Base-by-base conservation (phyloP, 2,888 invertebrate genomes). In the Acholoe squamosa region DNA sequence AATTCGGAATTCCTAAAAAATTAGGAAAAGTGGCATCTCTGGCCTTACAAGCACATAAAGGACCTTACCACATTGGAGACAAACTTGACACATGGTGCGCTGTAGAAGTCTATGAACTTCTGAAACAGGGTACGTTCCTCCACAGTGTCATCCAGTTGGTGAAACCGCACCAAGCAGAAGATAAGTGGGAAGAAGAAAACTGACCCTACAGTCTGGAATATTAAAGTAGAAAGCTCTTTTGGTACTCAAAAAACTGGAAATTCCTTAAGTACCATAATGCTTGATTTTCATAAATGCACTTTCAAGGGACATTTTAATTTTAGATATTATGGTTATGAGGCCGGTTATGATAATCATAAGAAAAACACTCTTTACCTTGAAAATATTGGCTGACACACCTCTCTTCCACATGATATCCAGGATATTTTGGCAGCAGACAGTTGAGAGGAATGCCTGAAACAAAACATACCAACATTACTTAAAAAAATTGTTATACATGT, bases 51-150 rank as follows among this genome's bases (percentile, higher is more conserved):
- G 10, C 5, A 43, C 10, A 43, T 43, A 43, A 14, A 14, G 61
- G 16, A 28, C 92, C 94, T 93, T 91, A 95, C 95, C 91, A 94
- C 92, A 91, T 94, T 93, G 89, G 93, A 92, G 31, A 94, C 92
- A 93, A 96, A 96, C 92, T 96, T 96, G 52, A 94, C 94, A 76
- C 95, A 93, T 0, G 96, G 96, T 43, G 95, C 94, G 33, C 94
- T 94, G 93, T 95, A 95, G 92, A 95, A 96, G 5, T 93, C 93
- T 16, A 91, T 71, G 54, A 96, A 61, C 91, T 95, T 96, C 91
- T 95, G 93, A 7, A 90, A 89, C 16, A 88, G 33, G 0, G 92
- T 92, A 77, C 95, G 56, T 12, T 28, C 25, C 31, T 54, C 28
- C 1, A 19, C 88, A 10, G 93, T 92, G 10, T 94, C 92, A 89